A percentile compares a stretch with the other conserved stretches of the same genome.
These are phyloP conservation scores for Oreohelix idahoensis DNA, from an alignment of 1,140 invertebrate genomes.

Conservation along the genomic window DNA sequence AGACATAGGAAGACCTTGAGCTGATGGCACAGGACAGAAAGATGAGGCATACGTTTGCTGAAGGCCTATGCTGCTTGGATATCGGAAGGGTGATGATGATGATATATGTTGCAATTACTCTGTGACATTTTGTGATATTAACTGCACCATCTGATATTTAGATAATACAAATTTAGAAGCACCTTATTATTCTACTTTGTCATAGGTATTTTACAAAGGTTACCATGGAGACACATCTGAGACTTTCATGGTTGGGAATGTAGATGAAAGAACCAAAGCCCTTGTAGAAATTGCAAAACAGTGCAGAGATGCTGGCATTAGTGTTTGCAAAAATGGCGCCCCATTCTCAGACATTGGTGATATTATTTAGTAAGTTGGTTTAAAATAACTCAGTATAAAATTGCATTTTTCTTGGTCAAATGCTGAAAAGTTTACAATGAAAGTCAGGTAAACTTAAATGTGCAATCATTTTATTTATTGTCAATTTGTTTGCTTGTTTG, in stretches of 20 bases:
- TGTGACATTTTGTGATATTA: too few species aligned
- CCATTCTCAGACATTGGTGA: constrained; percentile 84
- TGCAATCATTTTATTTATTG: too few species aligned
- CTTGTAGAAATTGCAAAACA: constrained; percentile 82
- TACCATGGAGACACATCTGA: constrained; percentile 94
- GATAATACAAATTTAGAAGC: neutral
- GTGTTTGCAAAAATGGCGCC: constrained; percentile 83
- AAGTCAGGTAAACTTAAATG: too few species aligned
- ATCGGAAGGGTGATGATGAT: too few species aligned
- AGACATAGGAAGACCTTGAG: too few species aligned
- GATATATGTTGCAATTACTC: too few species aligned
- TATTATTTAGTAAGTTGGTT: constrained; percentile 58
- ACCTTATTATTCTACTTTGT: constrained; percentile 36
- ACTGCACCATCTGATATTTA: too few species aligned
- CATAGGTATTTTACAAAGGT: constrained; percentile 86
- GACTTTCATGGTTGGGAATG: constrained; percentile 86
- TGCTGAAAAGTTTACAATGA: too few species aligned
- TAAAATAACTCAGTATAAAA: neutral
- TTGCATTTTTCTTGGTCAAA: neutral
- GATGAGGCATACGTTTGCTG: too few species aligned
- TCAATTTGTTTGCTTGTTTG: too few species aligned
- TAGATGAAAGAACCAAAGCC: constrained; percentile 81
- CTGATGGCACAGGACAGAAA: too few species aligned
- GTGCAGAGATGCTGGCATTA: constrained; percentile 83
- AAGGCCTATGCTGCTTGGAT: too few species aligned